phyloP scores from a whole-genome alignment of 2,113 vertebrate genomes.

The Spizaetus ornatus region DNA sequence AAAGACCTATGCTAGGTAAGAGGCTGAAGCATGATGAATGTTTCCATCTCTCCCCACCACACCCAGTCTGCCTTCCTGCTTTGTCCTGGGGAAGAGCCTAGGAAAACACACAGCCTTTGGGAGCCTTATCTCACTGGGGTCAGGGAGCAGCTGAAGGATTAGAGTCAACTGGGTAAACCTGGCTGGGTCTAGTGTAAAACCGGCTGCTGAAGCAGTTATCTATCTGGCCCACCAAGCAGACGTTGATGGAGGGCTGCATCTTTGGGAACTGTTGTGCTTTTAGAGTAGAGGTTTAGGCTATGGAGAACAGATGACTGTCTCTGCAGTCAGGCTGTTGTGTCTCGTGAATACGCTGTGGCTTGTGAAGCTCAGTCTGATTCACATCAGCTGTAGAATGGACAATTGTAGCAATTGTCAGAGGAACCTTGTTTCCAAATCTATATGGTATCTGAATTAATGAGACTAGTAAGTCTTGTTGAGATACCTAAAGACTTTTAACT shows the following conservation, averaged over 20 bases:
- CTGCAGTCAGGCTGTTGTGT: neutral
- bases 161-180: neutral
- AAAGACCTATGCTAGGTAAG: neutral
- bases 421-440: neutral
- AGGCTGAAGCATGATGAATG: neutral
- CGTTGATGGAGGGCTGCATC: neutral
- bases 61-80: neutral
- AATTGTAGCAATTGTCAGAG: neutral
- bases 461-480: neutral
- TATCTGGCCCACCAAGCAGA: neutral
- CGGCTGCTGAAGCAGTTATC: neutral
- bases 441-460: neutral
- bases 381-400: neutral
- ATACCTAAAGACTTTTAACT: neutral
- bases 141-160: neutral
- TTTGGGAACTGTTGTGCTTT: neutral
- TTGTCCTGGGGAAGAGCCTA: neutral
- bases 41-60: neutral
- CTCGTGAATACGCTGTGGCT: fast-evolving
- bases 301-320: neutral
- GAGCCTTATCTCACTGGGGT: neutral
- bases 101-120: neutral
- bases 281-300: neutral
- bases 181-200: neutral
- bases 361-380: neutral